A percentile compares a stretch with the other conserved stretches of the same genome.
Conservation (phyloP, 2,113 vertebrate species). For the Clarias magur region DNA sequence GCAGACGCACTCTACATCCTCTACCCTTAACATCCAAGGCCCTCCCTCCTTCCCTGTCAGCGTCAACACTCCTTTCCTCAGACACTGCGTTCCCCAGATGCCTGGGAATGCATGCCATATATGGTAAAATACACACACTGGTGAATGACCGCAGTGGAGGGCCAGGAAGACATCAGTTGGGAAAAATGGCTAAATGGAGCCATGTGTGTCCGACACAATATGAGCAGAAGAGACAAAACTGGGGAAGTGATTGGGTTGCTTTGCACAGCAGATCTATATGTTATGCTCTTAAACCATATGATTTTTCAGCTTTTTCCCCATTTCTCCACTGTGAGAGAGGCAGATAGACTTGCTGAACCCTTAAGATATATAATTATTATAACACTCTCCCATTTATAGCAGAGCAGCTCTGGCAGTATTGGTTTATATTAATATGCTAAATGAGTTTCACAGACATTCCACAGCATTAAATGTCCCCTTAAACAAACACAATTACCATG, state of each 20-base stretch:
- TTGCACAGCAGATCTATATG: slow-evolving; percentile 14
- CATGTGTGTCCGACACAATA: slow-evolving; percentile 66
- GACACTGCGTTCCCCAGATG: slow-evolving; percentile 63
- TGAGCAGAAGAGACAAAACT: slow-evolving; percentile 24
- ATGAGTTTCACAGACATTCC: background rate
- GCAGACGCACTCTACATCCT: slow-evolving; percentile 59
- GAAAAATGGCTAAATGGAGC: slow-evolving; percentile 67
- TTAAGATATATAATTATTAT: background rate
- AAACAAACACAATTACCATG: background rate
- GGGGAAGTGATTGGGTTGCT: background rate
- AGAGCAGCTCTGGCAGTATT: background rate
- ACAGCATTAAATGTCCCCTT: background rate
- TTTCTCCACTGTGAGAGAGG: background rate
- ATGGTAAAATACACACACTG: slow-evolving; percentile 70
- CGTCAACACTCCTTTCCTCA: slow-evolving; percentile 63
- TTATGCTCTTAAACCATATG: background rate
- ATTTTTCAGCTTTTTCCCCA: background rate
- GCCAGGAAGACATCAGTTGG: slow-evolving; percentile 67
- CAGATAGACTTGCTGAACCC: slow-evolving; percentile 5
- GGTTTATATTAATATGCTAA: background rate
- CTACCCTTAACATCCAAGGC: slow-evolving; percentile 7
- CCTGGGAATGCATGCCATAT: slow-evolving; percentile 65
- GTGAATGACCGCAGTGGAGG: slow-evolving; percentile 61
- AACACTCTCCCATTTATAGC: background rate
- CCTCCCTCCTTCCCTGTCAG: slow-evolving; percentile 38